Evolutionary conservation across 2,888 invertebrate genomes (phyloP), one percentile per base, ranked within the genome.

Genomic region (Parnassius glacialis): DNA sequence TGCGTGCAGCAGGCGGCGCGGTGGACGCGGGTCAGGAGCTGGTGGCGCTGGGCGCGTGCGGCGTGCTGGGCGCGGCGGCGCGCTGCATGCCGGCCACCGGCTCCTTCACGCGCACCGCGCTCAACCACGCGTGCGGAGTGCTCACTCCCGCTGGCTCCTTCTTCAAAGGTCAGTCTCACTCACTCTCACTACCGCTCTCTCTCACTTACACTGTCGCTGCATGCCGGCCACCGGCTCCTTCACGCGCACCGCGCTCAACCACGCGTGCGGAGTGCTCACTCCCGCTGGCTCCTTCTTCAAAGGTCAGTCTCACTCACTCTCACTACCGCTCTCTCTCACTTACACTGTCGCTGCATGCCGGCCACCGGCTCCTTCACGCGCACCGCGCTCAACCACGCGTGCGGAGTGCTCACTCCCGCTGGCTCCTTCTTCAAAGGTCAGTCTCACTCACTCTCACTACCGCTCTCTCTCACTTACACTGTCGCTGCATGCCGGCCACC

Each of bases 11-110:
- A 0, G 95, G 95, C 74, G 95, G 95, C 1, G 93, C 94, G 0
- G 92, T 98, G 61, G 96, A 98, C 81, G 96, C 96, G 0, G 97
- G 96, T 0, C 98, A 98, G 80, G 98, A 98, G 87, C 95, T 98
- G 94, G 81, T 98, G 43, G 97, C 98, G 0, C 85, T 98, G 41
- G 97, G 97, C 12, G 79, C 95, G 1, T 95, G 96, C 71, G 98
- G 98, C 85, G 73, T 97, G 34, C 73, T 95, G 57, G 94, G 97
- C 5, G 95, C 96, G 34, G 96, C 97, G 82, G 94, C 96, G 1
- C 94, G 94, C 59, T 95, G 97, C 52, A 97, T 98, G 95, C 97
- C 98, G 0, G 93, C 95, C 1, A 95, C 97, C 9, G 97, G 96
- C 61, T 96, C 96, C 20, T 97, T 97, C 86, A 96, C 96, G 0